Evolutionary conservation across 92 coral and sea anemone species (phyloP).

Genomic region (Ricordea florida): DNA sequence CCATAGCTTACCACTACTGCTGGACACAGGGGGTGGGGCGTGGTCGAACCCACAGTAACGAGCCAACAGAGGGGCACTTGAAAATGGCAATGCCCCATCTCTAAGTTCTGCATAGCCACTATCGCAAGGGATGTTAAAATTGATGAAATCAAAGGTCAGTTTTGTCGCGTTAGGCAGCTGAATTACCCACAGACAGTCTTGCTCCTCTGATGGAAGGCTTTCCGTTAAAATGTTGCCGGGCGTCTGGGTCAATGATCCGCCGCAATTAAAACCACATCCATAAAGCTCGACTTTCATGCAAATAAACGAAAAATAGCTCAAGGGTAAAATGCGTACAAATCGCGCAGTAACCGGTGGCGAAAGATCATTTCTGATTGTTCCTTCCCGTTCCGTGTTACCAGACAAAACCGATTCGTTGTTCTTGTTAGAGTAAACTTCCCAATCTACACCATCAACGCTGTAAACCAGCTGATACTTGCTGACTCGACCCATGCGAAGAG

Average conservation of each 20-base stretch:
- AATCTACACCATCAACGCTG: conserved; percentile 74
- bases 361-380: conserved; percentile 59
- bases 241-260: conserved; percentile 64
- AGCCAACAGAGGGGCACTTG: conserved; percentile 51
- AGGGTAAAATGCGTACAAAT: conserved; percentile 70
- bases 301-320: conserved; percentile 54
- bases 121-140: conserved; percentile 80
- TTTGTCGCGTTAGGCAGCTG: conserved; percentile 66
- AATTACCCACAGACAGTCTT: conserved; percentile 88
- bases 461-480: conserved; percentile 78
- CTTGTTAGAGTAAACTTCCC: conserved; percentile 58
- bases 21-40: conserved; percentile 60
- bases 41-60: conserved; percentile 66
- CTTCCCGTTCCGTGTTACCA: conserved; percentile 62
- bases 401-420: conserved; percentile 50
- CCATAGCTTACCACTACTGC: conserved; percentile 74
- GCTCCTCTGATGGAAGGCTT: conserved; percentile 52
- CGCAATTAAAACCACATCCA: conserved; percentile 88
- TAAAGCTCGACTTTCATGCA: conserved; percentile 83
- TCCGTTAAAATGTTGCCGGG: conserved; percentile 69
- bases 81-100: conserved; percentile 65
- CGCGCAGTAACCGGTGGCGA: conserved; percentile 71
- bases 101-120: conserved; percentile 68
- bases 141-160: conserved; percentile 78
- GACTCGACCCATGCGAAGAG: conserved; percentile 82